Evolutionary conservation across 2,888 invertebrate genomes (phyloP).

Genomic region (Cataglyphis cursor): DNA sequence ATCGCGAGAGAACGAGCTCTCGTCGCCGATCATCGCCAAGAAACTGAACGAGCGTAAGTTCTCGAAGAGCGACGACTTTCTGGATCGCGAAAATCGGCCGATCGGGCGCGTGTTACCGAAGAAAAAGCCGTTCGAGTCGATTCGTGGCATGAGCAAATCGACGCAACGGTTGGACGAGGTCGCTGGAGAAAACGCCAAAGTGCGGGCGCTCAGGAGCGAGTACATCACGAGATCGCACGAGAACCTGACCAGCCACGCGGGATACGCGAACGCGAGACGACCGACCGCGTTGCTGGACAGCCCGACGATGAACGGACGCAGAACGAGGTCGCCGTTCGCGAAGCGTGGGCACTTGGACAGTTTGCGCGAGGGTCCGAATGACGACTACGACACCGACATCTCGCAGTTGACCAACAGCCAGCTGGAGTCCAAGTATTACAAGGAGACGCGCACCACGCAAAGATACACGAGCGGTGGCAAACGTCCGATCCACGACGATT

Average conservation of each 20-base stretch:
- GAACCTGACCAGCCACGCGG: slow-evolving; percentile 80
- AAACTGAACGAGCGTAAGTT: slow-evolving; percentile 80
- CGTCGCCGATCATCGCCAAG: slow-evolving; percentile 78
- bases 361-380: slow-evolving; percentile 81
- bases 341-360: slow-evolving; percentile 77
- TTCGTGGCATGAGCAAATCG: slow-evolving; percentile 84
- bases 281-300: slow-evolving; percentile 60
- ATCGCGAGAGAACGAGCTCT: slow-evolving; percentile 65
- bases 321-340: slow-evolving; percentile 76
- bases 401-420: slow-evolving; percentile 84
- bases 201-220: slow-evolving; percentile 79
- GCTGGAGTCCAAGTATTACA: slow-evolving; percentile 82
- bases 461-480: slow-evolving; percentile 80
- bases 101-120: slow-evolving; percentile 73
- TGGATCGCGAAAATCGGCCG: slow-evolving; percentile 77
- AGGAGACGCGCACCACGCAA: slow-evolving; percentile 81
- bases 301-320: slow-evolving; percentile 72
- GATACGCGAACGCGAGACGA: slow-evolving; percentile 81
- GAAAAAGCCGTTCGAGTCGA: slow-evolving; percentile 81
- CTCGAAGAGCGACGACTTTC: slow-evolving; percentile 82
- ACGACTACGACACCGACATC: slow-evolving; percentile 85
- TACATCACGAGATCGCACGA: slow-evolving; percentile 84
- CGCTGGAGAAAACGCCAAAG: slow-evolving; percentile 78
- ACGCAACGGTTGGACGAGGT: slow-evolving; percentile 84
- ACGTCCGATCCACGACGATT: slow-evolving; percentile 80